Evolutionary conservation across 2,797 vertebrate species (phyloP).

Genomic region (Melanotaenia maccullochi): DNA sequence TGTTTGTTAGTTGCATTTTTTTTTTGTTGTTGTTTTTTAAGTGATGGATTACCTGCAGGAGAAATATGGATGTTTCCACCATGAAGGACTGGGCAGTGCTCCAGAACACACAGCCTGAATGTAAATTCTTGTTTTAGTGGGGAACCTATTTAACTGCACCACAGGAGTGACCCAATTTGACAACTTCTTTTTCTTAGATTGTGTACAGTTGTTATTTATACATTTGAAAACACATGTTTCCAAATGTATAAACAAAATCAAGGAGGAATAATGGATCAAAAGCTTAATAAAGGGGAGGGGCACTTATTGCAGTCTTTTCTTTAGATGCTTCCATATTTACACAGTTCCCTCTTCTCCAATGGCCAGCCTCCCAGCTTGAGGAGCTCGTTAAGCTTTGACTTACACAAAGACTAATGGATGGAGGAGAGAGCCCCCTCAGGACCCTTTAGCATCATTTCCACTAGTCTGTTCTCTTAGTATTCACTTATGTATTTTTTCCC

Average conservation of each 20-base stretch:
- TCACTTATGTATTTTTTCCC: slow-evolving; percentile 81
- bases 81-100: slow-evolving; percentile 66
- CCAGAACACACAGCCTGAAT: slow-evolving; percentile 76
- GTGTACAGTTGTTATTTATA: slow-evolving; percentile 37
- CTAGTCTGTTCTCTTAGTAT: slow-evolving; percentile 78
- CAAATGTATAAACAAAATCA: slow-evolving; percentile 16
- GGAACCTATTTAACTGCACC: slow-evolving; percentile 70
- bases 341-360: slow-evolving; percentile 55
- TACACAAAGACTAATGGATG: slow-evolving; percentile 81
- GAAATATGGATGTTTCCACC: slow-evolving; percentile 71
- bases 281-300: slow-evolving; percentile 21
- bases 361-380: slow-evolving; percentile 67
- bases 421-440: slow-evolving; percentile 77
- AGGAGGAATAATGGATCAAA: slow-evolving; percentile 9
- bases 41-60: slow-evolving; percentile 76
- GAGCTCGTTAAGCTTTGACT: slow-evolving; percentile 79
- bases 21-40: slow-evolving; percentile 24
- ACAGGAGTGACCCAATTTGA: slow-evolving; percentile 64
- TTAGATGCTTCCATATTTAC: slow-evolving; percentile 57
- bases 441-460: slow-evolving; percentile 81
- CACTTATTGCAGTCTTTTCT: slow-evolving; percentile 48
- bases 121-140: slow-evolving; percentile 70
- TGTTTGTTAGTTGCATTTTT: slow-evolving; percentile 73
- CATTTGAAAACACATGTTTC: slow-evolving; percentile 32
- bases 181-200: slow-evolving; percentile 58